A percentile compares a stretch with the other conserved stretches of the same genome.
These are phyloP conservation scores for Irena cyanogastra DNA, from an alignment of 2,113 vertebrate species.

Conservation along the genomic window DNA sequence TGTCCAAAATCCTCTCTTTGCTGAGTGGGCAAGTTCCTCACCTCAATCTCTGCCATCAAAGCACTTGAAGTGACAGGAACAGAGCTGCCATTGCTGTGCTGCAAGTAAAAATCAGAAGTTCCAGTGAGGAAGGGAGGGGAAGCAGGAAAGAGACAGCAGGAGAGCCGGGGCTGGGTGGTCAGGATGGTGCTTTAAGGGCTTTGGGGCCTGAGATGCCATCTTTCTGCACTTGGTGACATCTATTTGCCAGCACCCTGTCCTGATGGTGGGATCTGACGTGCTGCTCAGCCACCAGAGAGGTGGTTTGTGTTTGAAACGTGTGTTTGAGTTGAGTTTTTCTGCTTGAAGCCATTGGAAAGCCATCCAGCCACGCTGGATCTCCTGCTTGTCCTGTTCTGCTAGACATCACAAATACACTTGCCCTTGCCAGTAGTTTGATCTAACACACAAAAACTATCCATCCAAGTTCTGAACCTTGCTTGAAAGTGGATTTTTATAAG, in stretches of 20 bases:
- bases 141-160: neutral
- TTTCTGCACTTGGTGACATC: neutral
- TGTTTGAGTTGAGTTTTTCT: neutral
- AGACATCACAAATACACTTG: neutral
- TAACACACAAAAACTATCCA: neutral
- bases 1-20: neutral
- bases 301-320: neutral
- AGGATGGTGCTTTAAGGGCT: neutral
- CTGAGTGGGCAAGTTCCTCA: neutral
- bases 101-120: neutral
- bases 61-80: neutral
- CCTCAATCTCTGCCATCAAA: neutral
- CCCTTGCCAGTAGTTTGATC: neutral
- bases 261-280: neutral
- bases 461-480: neutral
- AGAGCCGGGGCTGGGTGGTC: neutral
- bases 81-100: neutral
- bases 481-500: neutral
- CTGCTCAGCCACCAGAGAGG: neutral
- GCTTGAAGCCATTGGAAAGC: neutral
- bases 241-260: neutral
- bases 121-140: neutral
- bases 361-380: neutral
- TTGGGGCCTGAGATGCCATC: neutral
- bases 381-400: neutral